Conservation (phyloP, 2,888 invertebrate species). For the Drosophila fungiperda region DNA sequence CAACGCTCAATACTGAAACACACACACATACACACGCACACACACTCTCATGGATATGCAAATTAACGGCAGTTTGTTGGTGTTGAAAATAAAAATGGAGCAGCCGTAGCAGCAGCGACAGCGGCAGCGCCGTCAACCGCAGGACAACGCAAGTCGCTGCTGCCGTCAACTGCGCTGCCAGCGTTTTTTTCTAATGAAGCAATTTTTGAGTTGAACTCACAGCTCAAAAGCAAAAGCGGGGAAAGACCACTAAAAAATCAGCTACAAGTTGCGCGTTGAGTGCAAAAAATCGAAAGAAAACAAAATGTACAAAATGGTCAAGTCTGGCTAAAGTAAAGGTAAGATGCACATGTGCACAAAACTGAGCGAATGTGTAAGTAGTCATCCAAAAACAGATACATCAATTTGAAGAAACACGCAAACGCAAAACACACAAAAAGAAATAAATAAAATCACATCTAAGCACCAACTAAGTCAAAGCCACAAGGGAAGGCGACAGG, state of each 20-base stretch:
- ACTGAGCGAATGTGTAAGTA: slow-evolving; percentile 18
- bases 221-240: slow-evolving; percentile 49
- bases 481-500: slow-evolving; percentile 60
- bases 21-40: slow-evolving; percentile 21
- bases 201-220: slow-evolving; percentile 64
- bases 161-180: slow-evolving; percentile 40
- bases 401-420: slow-evolving; percentile 29
- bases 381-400: slow-evolving; percentile 32
- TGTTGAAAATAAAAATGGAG: slow-evolving; percentile 79
- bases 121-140: slow-evolving; percentile 62
- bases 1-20: slow-evolving; percentile 24
- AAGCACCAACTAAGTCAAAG: slow-evolving; percentile 61
- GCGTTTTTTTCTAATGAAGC: slow-evolving; percentile 68
- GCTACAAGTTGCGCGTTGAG: slow-evolving; percentile 32
- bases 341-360: slow-evolving; percentile 11
- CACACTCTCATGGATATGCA: slow-evolving; percentile 54
- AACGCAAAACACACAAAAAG: neutral
- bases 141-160: slow-evolving; percentile 38
- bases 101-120: slow-evolving; percentile 58
- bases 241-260: slow-evolving; percentile 41
- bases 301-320: neutral
- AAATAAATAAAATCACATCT: slow-evolving; percentile 17
- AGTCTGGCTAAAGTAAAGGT: neutral
- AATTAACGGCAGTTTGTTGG: slow-evolving; percentile 69
- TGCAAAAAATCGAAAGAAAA: slow-evolving; percentile 1